phyloP scores from a whole-genome alignment of 1,140 invertebrate species.

The Dendrolimus kikuchii region DNA sequence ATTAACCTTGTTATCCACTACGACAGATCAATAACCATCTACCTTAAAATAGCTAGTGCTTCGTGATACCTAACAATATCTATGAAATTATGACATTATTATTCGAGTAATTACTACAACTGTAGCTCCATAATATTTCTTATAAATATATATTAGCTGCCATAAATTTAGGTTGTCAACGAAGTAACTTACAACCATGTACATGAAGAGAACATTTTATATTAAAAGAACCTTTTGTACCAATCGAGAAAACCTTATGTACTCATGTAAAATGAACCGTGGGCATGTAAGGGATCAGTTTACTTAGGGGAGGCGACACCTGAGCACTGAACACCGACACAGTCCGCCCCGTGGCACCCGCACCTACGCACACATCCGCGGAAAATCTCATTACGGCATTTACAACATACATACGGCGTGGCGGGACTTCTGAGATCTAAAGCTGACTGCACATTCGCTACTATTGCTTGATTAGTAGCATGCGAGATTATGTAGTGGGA shows the following conservation, averaged over 20 bases:
- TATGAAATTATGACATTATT: no score
- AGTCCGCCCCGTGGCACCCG: slow-evolving; percentile 9
- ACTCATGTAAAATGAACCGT: slow-evolving; percentile 5
- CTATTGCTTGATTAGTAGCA: no score
- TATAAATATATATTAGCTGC: background rate
- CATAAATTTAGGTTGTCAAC: no score
- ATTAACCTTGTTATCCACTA: no score
- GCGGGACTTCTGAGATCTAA: no score
- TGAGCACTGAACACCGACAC: background rate
- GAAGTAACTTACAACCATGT: background rate
- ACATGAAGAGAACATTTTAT: slow-evolving; percentile 2
- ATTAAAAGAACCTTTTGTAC: background rate
- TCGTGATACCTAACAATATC: no score
- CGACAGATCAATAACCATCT: no score
- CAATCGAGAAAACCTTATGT: slow-evolving; percentile 7
- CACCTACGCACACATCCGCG: slow-evolving; percentile 8
- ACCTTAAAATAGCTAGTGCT: no score
- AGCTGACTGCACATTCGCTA: no score
- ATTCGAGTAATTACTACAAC: no score
- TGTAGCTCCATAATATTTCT: background rate
- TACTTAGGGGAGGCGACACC: slow-evolving; percentile 3
- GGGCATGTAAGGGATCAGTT: slow-evolving; percentile 12
- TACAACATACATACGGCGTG: background rate
- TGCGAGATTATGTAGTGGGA: no score
- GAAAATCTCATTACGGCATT: slow-evolving; percentile 11